phyloP scores from a whole-genome alignment of 1,140 invertebrate genomes.

The Papilio dardanus region DNA sequence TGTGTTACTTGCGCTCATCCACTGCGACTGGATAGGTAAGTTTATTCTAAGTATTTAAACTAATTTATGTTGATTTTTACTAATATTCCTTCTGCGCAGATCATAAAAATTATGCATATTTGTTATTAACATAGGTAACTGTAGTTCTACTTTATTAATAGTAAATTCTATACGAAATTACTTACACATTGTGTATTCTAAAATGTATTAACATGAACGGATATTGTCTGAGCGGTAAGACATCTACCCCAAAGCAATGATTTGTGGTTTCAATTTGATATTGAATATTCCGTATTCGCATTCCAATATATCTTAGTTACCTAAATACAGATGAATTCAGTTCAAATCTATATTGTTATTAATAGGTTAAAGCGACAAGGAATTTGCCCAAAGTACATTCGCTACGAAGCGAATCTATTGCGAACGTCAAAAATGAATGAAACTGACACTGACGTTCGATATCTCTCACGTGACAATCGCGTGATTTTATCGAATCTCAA shows the following conservation, averaged over 20 bases:
- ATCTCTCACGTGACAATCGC: too few relatives aligned
- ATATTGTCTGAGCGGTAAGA: slow-evolving; percentile 2
- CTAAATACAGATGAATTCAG: slow-evolving; percentile 8
- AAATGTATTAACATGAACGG: neutral
- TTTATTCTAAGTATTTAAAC: neutral
- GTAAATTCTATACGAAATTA: neutral
- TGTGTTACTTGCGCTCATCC: slow-evolving; percentile 86
- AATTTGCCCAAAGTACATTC: too few relatives aligned
- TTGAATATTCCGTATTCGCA: slow-evolving; percentile 13
- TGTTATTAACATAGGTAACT: too few relatives aligned
- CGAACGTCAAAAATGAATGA: too few relatives aligned
- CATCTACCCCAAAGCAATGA: slow-evolving; percentile 13
- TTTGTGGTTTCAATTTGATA: slow-evolving; percentile 27
- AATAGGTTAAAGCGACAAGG: neutral
- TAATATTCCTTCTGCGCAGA: neutral
- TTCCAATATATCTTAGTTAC: slow-evolving; percentile 10
- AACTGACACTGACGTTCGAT: too few relatives aligned
- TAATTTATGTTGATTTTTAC: neutral
- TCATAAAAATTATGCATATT: too few relatives aligned
- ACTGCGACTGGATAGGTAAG: slow-evolving; percentile 84
- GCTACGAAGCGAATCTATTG: too few relatives aligned
- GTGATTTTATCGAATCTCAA: too few relatives aligned
- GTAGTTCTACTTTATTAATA: neutral
- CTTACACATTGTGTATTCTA: neutral
- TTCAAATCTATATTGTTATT: slow-evolving; percentile 5